These are phyloP conservation scores for Leucopsar rothschildi DNA, from an alignment of 2,113 vertebrate species.

Conservation along the genomic window DNA sequence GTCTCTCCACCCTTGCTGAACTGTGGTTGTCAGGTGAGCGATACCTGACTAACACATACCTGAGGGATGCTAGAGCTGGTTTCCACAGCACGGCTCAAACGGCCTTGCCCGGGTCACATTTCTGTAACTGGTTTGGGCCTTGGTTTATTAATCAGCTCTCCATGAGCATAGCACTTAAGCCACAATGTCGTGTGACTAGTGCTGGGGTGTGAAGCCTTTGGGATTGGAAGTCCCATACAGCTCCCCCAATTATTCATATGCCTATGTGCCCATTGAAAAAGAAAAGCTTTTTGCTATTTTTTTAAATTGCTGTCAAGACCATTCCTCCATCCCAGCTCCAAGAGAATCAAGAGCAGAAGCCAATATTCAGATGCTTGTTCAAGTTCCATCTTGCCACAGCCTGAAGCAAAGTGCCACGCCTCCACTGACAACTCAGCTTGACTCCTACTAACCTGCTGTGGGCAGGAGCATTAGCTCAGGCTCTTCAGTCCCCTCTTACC, in stretches of 20 bases:
- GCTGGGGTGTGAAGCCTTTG: not conserved
- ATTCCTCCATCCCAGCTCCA: not conserved
- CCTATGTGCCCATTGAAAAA: not conserved
- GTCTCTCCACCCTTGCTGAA: not conserved
- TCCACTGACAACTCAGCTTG: not conserved
- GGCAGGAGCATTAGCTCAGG: not conserved
- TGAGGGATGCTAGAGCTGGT: not conserved
- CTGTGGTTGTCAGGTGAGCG: not conserved
- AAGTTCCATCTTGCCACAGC: not conserved
- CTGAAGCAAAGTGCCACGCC: not conserved
- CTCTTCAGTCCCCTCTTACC: not conserved
- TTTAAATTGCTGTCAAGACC: not conserved
- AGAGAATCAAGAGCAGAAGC: not conserved
- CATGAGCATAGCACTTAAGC: rapidly evolving
- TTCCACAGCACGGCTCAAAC: not conserved
- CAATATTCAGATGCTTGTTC: not conserved
- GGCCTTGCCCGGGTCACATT: not conserved
- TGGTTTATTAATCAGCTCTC: not conserved
- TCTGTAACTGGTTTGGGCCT: not conserved
- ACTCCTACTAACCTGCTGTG: not conserved
- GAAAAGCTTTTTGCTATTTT: not conserved
- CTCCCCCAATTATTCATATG: not conserved
- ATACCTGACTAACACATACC: not conserved
- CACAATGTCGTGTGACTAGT: rapidly evolving
- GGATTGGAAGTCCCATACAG: not conserved